Evolutionary conservation across 2,797 vertebrate species (phyloP), one percentile per base, ranked within the genome.

Genomic region (Microcaecilia unicolor): DNA sequence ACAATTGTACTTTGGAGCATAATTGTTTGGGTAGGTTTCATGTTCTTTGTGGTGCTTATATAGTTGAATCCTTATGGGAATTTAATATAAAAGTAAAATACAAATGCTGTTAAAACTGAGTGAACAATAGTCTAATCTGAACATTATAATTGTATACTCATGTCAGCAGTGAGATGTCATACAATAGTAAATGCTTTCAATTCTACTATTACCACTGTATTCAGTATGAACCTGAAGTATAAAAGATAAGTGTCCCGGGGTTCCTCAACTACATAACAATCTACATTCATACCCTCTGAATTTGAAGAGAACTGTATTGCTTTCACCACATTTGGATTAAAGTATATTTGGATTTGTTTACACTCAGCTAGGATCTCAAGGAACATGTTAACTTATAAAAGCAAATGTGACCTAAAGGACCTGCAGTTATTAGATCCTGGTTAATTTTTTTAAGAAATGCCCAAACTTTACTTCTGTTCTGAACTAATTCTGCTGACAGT

Each of bases 211-310:
- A 81, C 74, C 59, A 41, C 51, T 48, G 69, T 66, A 72, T 78
- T 79, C 68, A 74, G 68, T 67, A 51, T 59, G 77, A 74, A 79
- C 80, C 77, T 72, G 58, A 72, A 78, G 61, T 64, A 72, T 67
- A 72, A 77, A 76, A 78, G 78, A 73, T 76, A 80, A 80, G 72
- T 70, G 72, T 75, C 69, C 77, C 72, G 72, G 68, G 74, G 65
- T 69, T 76, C 33, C 19, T 61, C 69, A 69, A 74, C 77, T 70
- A 72, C 75, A 73, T 74, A 64, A 80, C 80, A 81, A 78, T 71
- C 56, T 62, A 61, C 64, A 54, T 66, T 67, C 64, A 78, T 72
- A 67, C 58, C 74, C 74, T 76, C 69, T 66, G 42, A 59, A n/a
- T 71, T 74, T 58, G 61, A 70, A 81, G 72, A 74, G n/a, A 48